Conservation (phyloP, 2,797 vertebrate species). For the Synaphobranchus kaupii region DNA sequence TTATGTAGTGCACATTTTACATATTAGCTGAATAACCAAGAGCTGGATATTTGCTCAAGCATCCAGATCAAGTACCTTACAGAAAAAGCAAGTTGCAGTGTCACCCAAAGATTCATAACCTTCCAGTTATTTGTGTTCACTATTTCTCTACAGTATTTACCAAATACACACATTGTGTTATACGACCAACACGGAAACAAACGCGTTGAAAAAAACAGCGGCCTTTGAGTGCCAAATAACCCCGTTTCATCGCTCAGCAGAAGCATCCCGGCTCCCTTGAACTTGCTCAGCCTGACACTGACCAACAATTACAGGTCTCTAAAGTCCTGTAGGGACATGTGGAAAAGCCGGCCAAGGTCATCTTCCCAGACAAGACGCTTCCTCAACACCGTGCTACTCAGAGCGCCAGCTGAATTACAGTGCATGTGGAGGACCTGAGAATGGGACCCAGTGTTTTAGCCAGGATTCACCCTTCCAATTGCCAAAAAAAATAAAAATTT, state of each 20-base stretch:
- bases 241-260: conserved; percentile 15
- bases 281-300: conserved; percentile 17
- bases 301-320: conserved; percentile 24
- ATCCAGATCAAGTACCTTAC: neutral
- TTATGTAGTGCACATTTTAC: neutral
- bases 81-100: neutral
- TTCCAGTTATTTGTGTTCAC: neutral
- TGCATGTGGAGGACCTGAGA: neutral
- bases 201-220: neutral
- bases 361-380: conserved; percentile 30
- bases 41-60: neutral
- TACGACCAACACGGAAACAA: conserved; percentile 15
- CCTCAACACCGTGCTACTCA: conserved; percentile 5
- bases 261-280: neutral
- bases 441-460: neutral
- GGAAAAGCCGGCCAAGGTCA: conserved; percentile 38
- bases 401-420: neutral
- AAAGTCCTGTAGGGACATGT: conserved; percentile 34
- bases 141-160: neutral
- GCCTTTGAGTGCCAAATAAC: neutral
- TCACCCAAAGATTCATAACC: neutral
- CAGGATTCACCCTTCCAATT: neutral
- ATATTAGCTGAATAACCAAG: neutral
- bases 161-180: neutral
- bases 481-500: conserved; percentile 19